Base-by-base conservation (phyloP, 2,888 invertebrate genomes). In the Linnaemya tessellans region DNA sequence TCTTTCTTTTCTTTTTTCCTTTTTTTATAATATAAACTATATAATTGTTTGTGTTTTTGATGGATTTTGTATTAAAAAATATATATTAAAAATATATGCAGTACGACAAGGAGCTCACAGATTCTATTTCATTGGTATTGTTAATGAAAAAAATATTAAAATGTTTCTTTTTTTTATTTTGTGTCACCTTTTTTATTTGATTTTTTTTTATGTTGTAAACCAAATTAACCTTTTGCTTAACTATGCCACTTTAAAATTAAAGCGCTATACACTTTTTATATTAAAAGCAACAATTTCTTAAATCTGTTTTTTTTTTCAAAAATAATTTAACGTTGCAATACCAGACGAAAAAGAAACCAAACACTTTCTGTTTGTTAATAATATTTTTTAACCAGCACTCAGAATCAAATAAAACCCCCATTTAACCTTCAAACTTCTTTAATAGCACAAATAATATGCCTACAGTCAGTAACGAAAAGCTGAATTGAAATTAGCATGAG, bases 51-150 rank as follows among this genome's bases (percentile, higher is more conserved):
- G 51, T 49, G 51, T 84, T 86, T 78, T 85, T 80, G 60, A 56
- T 82, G 82, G 82, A 82, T 74, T 78, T 80, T 80, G n/a, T 58
- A 54, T 35, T 13, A 62, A 46, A 64, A 56, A 68, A 65, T 46
- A 75, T 49, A 58, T 35, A 78, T 80, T 15, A 51, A 75, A 75
- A 90, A 89, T 91, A 90, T 90, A 91, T 92, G 89, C 92, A 92
- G 93, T 92, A 90, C 92, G 92, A 89, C 93, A 93, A 92, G 93
- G 93, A 92, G 91, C 92, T 90, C 92, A 92, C 92, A 92, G 93
- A 92, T 93, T 92, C 91, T 93, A 92, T 92, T 92, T 92, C 88
- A 92, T 92, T 92, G 93, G 93, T 93, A 93, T 90, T 87, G 84
- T 74, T 84, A 67, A 84, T 83, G 73, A 60, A 68, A 82, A 84